Conservation (phyloP, 1,140 invertebrate species). For the Anoplophora glabripennis region DNA sequence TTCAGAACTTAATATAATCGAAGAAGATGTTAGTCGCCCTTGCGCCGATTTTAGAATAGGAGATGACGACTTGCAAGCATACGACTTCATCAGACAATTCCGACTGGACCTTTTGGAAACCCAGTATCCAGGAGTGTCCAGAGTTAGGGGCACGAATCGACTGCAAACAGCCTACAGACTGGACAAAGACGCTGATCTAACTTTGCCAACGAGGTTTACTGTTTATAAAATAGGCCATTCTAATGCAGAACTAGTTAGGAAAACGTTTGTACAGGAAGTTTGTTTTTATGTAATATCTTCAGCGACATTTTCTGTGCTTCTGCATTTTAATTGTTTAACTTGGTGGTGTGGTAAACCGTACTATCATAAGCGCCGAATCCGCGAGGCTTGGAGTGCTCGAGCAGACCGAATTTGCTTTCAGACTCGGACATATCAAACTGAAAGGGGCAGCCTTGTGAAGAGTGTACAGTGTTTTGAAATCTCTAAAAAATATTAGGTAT, state of each 20-base stretch:
- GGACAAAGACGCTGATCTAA: slow-evolving; percentile 66
- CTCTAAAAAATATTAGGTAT: too few species aligned
- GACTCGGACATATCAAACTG: too few species aligned
- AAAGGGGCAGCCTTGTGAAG: too few species aligned
- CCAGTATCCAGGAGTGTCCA: slow-evolving; percentile 61
- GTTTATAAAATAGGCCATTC: not conserved
- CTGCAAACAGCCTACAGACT: slow-evolving; percentile 77
- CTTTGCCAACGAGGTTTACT: slow-evolving; percentile 62
- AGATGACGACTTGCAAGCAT: slow-evolving; percentile 72
- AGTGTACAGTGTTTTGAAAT: too few species aligned
- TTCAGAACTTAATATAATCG: slow-evolving; percentile 31
- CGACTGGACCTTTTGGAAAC: slow-evolving; percentile 63
- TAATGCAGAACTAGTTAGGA: not conserved
- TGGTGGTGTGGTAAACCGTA: not conserved
- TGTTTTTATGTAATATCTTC: too few species aligned
- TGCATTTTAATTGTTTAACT: not conserved
- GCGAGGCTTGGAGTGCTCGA: not conserved
- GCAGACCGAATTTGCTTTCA: too few species aligned
- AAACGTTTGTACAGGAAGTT: not conserved
- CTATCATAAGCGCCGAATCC: not conserved
- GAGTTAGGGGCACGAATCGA: slow-evolving; percentile 68
- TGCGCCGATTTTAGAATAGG: slow-evolving; percentile 65
- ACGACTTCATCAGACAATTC: slow-evolving; percentile 76
- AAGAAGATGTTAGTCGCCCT: slow-evolving; percentile 48
- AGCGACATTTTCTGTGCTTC: too few species aligned